Base-by-base conservation (phyloP, 2,888 invertebrate species). In the Cabera pusaria region DNA sequence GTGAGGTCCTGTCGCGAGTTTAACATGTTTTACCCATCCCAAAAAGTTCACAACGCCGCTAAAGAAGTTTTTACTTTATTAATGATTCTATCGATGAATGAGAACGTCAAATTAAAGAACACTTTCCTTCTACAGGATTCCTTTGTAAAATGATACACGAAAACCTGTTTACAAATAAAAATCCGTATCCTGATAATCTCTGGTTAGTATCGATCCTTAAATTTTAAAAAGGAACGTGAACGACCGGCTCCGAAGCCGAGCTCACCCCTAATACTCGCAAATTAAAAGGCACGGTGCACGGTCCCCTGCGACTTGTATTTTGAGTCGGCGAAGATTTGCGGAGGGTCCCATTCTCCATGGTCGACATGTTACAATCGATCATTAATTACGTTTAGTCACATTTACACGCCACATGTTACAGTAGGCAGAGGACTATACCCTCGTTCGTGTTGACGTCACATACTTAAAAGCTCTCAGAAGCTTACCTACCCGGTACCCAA, bases 371-470 rank as follows among this genome's bases (percentile, higher is more conserved):
- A 71, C 80, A 83, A 86, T 88, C 83, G 77, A 82, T 84, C 84
- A 83, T 85, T 86, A 87, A 88, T 88, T 86, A 83, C 80, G 76
- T 83, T 84, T 79, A 78, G 78, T 80, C 75, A 78, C 83, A 85
- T 83, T 83, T 79, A 80, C 72, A 75, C 76, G 72, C 83, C 87
- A 87, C 82, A 87, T 87, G 87, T 82, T 75, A 68, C 76, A 56
- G 40, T 62, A 56, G 44, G 57, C 54, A 52, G 49, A 53, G 51
- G 46, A 61, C 57, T 63, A 63, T 60, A 61, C 60, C 59, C 49
- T 47, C 50, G 44, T 53, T 45, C 45, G 18, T 41, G 40, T 40
- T 50, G 43, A 41, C 32, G 32, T 37, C 23, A 43, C 38, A 35
- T 42, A 34, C 40, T 36, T 28, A 17, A 45, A 37, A 43, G 25